Evolutionary conservation across 2,888 invertebrate species (phyloP).

Genomic region (Spilosoma lubricipeda): DNA sequence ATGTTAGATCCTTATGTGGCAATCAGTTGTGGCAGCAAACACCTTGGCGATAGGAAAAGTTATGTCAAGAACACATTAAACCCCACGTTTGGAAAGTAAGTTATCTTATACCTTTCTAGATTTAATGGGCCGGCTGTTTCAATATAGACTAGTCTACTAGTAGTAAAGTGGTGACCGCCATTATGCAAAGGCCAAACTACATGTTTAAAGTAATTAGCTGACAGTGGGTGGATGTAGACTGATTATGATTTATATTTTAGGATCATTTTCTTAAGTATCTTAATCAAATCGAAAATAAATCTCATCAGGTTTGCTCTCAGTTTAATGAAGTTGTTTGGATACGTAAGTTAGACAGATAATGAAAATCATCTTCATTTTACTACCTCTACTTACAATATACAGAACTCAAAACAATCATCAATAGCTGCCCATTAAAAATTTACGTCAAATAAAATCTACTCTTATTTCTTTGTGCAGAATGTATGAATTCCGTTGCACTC

Average conservation of each 20-base stretch:
- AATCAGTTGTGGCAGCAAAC: constrained; percentile 88
- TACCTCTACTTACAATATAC: background rate
- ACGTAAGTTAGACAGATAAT: background rate
- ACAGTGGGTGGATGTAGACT: too few relatives aligned
- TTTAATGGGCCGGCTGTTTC: background rate
- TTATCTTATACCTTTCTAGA: constrained; percentile 7
- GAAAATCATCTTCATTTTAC: background rate
- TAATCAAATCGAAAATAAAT: too few relatives aligned
- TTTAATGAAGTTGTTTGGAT: background rate
- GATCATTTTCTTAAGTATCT: too few relatives aligned
- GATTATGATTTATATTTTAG: too few relatives aligned
- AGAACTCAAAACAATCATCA: background rate
- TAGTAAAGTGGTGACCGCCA: too few relatives aligned
- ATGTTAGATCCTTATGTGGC: constrained; percentile 93
- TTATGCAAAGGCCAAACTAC: too few relatives aligned
- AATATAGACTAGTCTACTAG: too few relatives aligned
- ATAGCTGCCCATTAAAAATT: background rate
- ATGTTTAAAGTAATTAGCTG: too few relatives aligned
- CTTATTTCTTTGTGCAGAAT: constrained; percentile 81
- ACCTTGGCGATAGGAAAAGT: constrained; percentile 87
- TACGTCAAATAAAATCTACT: background rate
- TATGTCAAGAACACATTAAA: constrained; percentile 91
- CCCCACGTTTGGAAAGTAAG: constrained; percentile 93
- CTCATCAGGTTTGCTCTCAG: too few relatives aligned
- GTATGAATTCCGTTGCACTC: constrained; percentile 90